Evolutionary conservation across 1,140 invertebrate genomes (phyloP), one percentile per base, ranked within the genome.

Genomic region (Brachionus manjavacas): DNA sequence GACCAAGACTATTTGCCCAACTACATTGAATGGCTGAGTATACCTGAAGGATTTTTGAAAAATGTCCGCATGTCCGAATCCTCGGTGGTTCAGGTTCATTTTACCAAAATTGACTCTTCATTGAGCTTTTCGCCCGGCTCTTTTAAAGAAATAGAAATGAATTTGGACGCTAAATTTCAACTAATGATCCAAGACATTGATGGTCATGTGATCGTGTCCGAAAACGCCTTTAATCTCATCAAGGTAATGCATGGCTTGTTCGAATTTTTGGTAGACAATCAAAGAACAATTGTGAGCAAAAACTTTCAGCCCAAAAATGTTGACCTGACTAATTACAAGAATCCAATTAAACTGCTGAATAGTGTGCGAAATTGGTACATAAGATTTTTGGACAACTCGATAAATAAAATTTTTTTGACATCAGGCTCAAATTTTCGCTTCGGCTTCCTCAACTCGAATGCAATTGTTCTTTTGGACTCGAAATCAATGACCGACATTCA

Each of bases 351-450:
- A 28, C n/a, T 76, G 16, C 23, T 76, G 4, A 76, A 76, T 46
- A 23, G 23, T 49, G 72, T 35, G 14, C 39, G 25, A 20, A 76
- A 76, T 76, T 46, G 46, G 46, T 76, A 76, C 14, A 23, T 76
- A 3, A 23, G 25, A 76, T 76, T 76, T 46, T 20, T 76, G 16
- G 72, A 76, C 25, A 25, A 76, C 49, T 76, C 72, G 3, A 49
- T 76, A 25, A 76, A 28, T 52, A 76, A 76, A 25, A 49, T 76
- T 23, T 76, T 49, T 49, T 49, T 76, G 23, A 76, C 72, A 49
- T 76, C 72, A 6, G 72, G 72, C 20, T 76, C 72, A 25, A 76
- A 76, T 76, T 76, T 76, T 76, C 72, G 72, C 41, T 49, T 76
- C 14, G 72, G 72, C 16, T 76, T 76, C 20, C 31, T 76, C 41